phyloP scores from a whole-genome alignment of 2,797 vertebrate genomes.

The Pelodytes ibericus region DNA sequence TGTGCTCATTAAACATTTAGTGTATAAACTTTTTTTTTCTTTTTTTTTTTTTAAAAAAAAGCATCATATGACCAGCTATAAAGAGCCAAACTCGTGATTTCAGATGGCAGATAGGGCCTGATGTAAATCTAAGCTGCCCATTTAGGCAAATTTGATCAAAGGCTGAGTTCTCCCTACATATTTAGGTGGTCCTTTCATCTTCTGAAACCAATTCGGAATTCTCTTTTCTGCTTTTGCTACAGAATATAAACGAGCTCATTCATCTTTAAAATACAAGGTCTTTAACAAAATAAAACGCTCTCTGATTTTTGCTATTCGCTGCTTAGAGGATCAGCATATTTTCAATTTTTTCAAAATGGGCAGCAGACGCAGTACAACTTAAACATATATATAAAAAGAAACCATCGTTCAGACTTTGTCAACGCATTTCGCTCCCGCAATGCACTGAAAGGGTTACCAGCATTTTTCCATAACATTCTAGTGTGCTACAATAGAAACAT shows the following conservation, averaged over 20 bases:
- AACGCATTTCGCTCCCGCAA: too few species aligned
- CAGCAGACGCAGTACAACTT: too few species aligned
- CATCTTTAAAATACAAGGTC: conserved; percentile 4
- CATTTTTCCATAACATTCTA: too few species aligned
- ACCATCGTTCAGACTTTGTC: too few species aligned
- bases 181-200: conserved; percentile 25
- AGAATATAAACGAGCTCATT: conserved; percentile 2
- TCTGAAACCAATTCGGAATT: conserved; percentile 1
- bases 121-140: background rate
- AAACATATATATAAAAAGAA: too few species aligned
- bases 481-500: too few species aligned
- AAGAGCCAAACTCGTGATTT: background rate
- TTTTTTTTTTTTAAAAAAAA: background rate
- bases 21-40: too few species aligned
- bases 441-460: too few species aligned
- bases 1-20: conserved; percentile 4
- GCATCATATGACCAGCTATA: background rate
- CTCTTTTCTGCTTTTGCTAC: background rate
- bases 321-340: too few species aligned
- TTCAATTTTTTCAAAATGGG: too few species aligned
- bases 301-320: background rate
- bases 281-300: conserved; percentile 4
- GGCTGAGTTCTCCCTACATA: conserved; percentile 2
- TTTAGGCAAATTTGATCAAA: conserved; percentile 16
- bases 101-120: background rate